Evolutionary conservation across 37 sponge, comb jelly and placozoan species (phyloP).

Genomic region (Theonella swinhoei): DNA sequence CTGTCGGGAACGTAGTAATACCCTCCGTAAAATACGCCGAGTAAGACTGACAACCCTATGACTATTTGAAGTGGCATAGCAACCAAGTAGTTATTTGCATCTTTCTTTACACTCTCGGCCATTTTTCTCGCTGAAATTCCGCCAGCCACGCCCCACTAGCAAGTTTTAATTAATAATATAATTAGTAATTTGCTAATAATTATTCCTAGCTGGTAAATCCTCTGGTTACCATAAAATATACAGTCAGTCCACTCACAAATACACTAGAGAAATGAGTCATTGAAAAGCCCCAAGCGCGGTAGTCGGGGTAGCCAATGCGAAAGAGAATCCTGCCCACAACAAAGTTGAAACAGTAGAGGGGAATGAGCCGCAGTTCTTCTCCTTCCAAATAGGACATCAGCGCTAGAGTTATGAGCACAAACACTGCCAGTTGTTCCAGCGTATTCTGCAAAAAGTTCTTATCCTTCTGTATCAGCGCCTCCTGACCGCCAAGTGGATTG

Average conservation of each 20-base stretch:
- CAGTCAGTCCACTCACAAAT: background rate
- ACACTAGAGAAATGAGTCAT: background rate
- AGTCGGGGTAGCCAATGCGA: conserved; percentile 15
- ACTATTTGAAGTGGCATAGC: background rate
- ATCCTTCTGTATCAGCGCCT: conserved; percentile 4
- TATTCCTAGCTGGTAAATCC: background rate
- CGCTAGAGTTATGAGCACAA: background rate
- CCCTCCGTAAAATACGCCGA: conserved; percentile 1
- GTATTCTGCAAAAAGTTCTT: conserved; percentile 41
- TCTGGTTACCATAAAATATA: background rate
- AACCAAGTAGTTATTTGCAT: no score
- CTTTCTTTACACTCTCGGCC: no score
- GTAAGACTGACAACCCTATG: background rate
- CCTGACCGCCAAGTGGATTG: conserved; percentile 21
- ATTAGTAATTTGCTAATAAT: no score
- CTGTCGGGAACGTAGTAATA: background rate
- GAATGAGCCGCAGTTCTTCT: conserved; percentile 34
- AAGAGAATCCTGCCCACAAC: conserved; percentile 24
- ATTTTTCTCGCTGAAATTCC: no score
- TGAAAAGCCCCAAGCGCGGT: background rate
- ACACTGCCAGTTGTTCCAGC: conserved; percentile 15
- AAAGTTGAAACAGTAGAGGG: conserved; percentile 7
- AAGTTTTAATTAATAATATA: no score
- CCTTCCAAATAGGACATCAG: background rate
- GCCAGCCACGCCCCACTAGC: no score